Evolutionary conservation across 2,888 invertebrate genomes (phyloP), one percentile per base, ranked within the genome.

Genomic region (Syrista parreyssii): DNA sequence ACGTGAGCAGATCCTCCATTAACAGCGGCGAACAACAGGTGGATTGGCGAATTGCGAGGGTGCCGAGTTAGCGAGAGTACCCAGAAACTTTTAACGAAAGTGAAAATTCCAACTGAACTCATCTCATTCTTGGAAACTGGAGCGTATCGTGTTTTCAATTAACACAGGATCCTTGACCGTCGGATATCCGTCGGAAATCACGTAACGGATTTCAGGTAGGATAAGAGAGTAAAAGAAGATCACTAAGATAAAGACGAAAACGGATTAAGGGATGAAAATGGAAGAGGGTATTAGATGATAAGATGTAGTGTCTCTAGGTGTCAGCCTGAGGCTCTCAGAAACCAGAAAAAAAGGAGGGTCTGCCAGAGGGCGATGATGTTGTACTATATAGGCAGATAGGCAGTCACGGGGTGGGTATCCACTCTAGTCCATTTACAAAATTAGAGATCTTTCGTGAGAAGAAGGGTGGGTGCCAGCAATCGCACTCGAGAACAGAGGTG

Each of bases 361-460:
- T 9, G 23, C 1, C 55, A 2, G 9, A 55, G 23, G 55, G 55
- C 55, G 23, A 9, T 23, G 23, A 55, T 36, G 35, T 36, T 36
- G 11, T 12, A 36, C 9, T 55, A 23, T 55, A 23, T 9, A 55
- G 55, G 55, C 55, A 55, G 55, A 55, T 55, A 55, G 55, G 55
- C 55, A 23, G 55, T 23, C 2, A 55, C 23, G 9, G 55, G 55
- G 23, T 23, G 55, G 55, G 23, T 9, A 23, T 31, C 71, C 71
- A 6, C 71, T 71, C 31, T 12, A n/a, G 68, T 76, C 86, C 86
- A 87, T 87, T 87, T 86, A 85, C 86, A 83, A 86, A 87, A 87
- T 87, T 87, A 85, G 82, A 85, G 83, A 84, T 82, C 81, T 82
- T 82, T 79, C 79, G 81, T 9, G 71, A 68, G 33, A 74, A 55